Conservation (phyloP, 2,113 vertebrate genomes). For the Apteryx mantelli region DNA sequence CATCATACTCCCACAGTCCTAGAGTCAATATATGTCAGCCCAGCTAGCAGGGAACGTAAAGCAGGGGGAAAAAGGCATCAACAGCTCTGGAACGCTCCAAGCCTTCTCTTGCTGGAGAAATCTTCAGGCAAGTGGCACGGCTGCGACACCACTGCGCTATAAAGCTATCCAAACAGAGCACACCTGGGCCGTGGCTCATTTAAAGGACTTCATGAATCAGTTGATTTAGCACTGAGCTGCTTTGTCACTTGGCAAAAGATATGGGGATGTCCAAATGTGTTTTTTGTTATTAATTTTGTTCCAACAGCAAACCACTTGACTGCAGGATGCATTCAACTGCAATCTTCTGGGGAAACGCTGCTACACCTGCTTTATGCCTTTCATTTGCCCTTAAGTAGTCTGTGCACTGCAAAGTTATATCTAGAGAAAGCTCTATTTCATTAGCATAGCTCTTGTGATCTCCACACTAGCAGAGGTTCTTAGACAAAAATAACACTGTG, state of each 20-base stretch:
- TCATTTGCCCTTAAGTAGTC: background rate
- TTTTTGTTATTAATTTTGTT: conserved; percentile 13
- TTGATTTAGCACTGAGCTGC: background rate
- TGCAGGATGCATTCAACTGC: background rate
- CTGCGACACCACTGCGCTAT: background rate
- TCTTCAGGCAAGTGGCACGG: background rate
- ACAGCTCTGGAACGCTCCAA: background rate
- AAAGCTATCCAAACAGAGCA: background rate
- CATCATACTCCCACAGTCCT: background rate
- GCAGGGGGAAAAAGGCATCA: background rate
- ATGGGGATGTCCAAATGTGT: background rate
- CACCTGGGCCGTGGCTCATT: background rate
- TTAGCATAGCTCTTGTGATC: conserved; percentile 3
- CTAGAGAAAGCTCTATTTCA: conserved; percentile 19
- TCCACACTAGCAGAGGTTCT: background rate
- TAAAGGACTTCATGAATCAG: background rate
- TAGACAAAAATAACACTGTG: conserved; percentile 21
- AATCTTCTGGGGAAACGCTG: background rate
- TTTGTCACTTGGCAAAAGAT: background rate
- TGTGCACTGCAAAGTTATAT: background rate
- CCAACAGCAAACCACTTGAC: background rate
- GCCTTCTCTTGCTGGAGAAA: background rate
- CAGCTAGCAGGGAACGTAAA: fast-evolving
- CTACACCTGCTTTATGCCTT: background rate
- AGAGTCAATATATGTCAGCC: background rate